Base-by-base conservation (phyloP, 2,797 vertebrate species). In the Salmo trutta region DNA sequence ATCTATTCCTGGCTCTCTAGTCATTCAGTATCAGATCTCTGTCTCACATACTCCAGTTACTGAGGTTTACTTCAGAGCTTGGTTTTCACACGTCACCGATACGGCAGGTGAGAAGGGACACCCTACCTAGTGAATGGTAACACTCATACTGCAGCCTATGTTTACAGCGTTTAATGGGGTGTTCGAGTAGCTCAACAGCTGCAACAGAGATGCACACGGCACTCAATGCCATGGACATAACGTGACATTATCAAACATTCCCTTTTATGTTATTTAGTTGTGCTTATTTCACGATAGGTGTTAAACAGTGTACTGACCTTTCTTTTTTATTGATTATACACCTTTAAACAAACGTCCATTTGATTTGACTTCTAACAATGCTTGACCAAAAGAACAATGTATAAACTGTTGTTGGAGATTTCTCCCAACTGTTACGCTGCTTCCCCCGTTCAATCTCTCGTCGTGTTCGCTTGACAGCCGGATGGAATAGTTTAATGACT, bases 401-500 rank as follows among this genome's bases (percentile, higher is more conserved):
- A 16, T 54, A 5, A 54, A 16, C n/a, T 59, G n/a, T 59, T 47
- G 14, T 47, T 47, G 41, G 2, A 47, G 41, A 59, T 59, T 19
- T 0, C 19, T 1, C 54, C 3, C 19, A 59, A n/a, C 7, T 17
- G 4, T 27, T 27, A 59, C 56, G 5, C 27, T 27, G 64, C 3
- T 65, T 29, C 3, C 17, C 17, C 29, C 0, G 4, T 52, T n/a
- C 17, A 24, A 5, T 21, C 62, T 59, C 47, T 27, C 3, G 64
- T 52, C n/a, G 33, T 33, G 15, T 56, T 47, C n/a, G 62, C 53
- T 64, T 66, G 27, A 24, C 15, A 33, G 51, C 36, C 73, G 64
- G 67, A 71, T 15, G 64, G 71, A 53, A 71, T 62, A 14, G 56
- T 54, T 76, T 17, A 64, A 75, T 54, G 52, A 74, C 36, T 71